Base-by-base conservation (phyloP, 2,888 invertebrate genomes). In the Apotomis betuletana region DNA sequence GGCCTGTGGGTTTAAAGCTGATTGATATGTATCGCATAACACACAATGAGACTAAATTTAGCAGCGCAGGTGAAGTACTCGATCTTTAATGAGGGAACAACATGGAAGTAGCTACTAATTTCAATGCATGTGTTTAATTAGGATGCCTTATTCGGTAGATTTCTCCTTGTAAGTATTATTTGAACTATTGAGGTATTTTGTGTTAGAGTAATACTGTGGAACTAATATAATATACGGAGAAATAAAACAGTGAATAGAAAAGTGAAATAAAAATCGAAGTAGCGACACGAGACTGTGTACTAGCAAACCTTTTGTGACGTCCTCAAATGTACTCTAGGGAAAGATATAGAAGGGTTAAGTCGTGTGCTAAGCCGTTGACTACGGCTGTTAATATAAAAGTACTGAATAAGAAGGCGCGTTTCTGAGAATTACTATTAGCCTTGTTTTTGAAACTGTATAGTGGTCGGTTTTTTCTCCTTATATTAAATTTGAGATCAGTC, bases 41-140 rank as follows among this genome's bases (percentile, higher is more conserved):
- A 87, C 85, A 91, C 91, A 92, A 90, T 91, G 89, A 85, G 84
- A 86, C 90, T 92, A 92, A 91, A 88, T 90, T 90, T 92, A 92
- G 90, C 85, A 78, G 74, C 81, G 83, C 87, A 88, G 88, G 86
- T 87, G 86, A 86, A 86, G 84, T 83, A 84, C 82, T 80, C 84
- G 81, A 82, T 80, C 84, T 79, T 81, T 83, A 79, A 83, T 82
- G 82, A 85, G 83, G 84, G 84, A 83, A 81, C 80, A 83, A 81
- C 51, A 49, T 38, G 57, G 60, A 46, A 55, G 70, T 38, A 57
- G 41, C 46, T 57, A 57, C 27, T 27, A 55, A 69, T 69, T 51
- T 52, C 52, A 41, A n/a, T 59, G 44, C 44, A 44, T 49, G 51
- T 57, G 6, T 41, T 6, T 41, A 41, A 5, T 41, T 41, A 41